Evolutionary conservation across 2,888 invertebrate genomes (phyloP), one percentile per base, ranked within the genome.

Genomic region (Scaeva pyrastri): DNA sequence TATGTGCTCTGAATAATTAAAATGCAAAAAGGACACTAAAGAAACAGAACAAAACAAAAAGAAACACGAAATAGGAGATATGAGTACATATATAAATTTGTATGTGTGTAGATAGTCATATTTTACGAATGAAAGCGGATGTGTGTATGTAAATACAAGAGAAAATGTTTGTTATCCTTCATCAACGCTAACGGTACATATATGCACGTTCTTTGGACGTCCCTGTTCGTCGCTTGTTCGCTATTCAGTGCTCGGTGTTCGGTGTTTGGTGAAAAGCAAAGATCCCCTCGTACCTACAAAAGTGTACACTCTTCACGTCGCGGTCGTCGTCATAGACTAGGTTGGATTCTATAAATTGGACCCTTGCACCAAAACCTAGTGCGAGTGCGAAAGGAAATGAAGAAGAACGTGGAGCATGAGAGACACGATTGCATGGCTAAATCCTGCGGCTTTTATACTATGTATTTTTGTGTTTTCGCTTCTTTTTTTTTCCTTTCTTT

Each of bases 1-100:
- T 68, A 78, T 86, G 86, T 78, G 86, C 55, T 77, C 77, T 86
- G 86, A 86, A 86, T 86, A 86, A 86, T 86, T 86, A 86, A 86
- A 86, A 82, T 74, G 62, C 58, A 74, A 71, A 74, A 86, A 77
- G 72, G 64, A 70, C 68, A 31, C 68, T 50, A 41, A 45, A 55
- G 31, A 72, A 73, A 48, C 39, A 31, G 64, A 36, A 72, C 41
- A 11, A 48, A 62, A 45, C 50, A 43, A 19, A 41, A 48, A 21
- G 36, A 58, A 72, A 55, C 64, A 75, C 31, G 68, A 48, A 48
- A 68, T 16, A 60, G 45, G 62, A 78, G 56, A 50, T 50, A 68
- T 68, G 52, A 14, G 11, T 7, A 31, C 31, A 5, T 31, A 4
- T 8, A 31, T 5, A 31, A n/a, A n/a, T n/a, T n/a, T n/a, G n/a